A percentile compares a stretch with the other conserved stretches of the same genome.
These are phyloP conservation scores for Chiloscyllium plagiosum DNA, from an alignment of 2,113 vertebrate genomes.

Conservation along the genomic window DNA sequence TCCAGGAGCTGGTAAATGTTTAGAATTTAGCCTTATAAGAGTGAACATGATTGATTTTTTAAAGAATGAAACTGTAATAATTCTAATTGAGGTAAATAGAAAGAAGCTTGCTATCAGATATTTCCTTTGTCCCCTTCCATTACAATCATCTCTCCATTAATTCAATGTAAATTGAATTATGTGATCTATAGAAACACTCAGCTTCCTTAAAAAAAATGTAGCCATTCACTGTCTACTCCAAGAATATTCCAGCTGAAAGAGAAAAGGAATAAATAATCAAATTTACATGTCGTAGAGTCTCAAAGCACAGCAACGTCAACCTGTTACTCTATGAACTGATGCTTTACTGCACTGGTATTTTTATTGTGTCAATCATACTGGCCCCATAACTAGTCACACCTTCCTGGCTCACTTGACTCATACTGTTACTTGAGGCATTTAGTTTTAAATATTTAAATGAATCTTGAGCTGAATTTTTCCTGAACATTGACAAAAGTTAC, in stretches of 20 bases:
- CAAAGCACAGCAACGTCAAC: background rate
- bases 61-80: slow-evolving; percentile 26
- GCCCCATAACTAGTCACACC: background rate
- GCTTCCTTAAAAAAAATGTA: background rate
- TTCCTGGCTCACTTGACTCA: background rate
- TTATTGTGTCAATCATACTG: background rate
- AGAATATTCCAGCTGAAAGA: background rate
- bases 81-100: background rate
- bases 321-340: background rate
- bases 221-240: background rate
- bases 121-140: background rate
- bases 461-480: background rate
- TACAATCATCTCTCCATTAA: slow-evolving; percentile 17
- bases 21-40: background rate
- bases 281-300: background rate
- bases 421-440: background rate
- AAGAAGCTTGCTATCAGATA: background rate
- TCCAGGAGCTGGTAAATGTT: background rate
- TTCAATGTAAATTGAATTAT: slow-evolving; percentile 11
- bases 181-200: background rate
- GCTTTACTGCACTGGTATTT: no score
- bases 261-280: no score
- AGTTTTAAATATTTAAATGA: background rate
- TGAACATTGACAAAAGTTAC: background rate
- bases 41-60: background rate